Conservation (phyloP, 2,888 invertebrate species). For the Malachius bipustulatus region DNA sequence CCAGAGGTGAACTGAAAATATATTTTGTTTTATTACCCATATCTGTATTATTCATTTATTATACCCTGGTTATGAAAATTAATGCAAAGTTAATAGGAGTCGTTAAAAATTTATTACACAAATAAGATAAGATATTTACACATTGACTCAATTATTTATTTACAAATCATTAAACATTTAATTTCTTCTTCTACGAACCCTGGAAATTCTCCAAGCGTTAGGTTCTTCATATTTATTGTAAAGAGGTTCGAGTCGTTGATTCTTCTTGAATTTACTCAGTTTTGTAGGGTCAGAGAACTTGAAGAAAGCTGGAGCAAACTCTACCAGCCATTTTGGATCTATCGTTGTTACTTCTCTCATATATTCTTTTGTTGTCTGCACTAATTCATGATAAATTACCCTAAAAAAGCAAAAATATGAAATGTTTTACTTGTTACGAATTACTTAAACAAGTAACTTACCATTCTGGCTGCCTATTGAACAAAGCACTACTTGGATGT, state of each 20-base stretch:
- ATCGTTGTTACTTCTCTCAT: conserved; percentile 97
- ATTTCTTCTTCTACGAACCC: conserved; percentile 78
- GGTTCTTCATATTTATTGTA: conserved; percentile 99
- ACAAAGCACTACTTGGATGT: conserved; percentile 94
- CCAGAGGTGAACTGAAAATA: too few relatives aligned
- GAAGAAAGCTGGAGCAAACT: conserved; percentile 98
- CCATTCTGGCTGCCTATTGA: conserved; percentile 99
- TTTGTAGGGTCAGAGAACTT: conserved; percentile 98
- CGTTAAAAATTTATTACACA: conserved; percentile 1
- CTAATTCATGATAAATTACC: conserved; percentile 97
- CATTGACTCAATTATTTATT: conserved; percentile 7
- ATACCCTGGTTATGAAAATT: too few relatives aligned
- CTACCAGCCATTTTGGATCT: conserved; percentile 97
- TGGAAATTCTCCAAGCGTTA: conserved; percentile 97
- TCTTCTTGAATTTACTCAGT: conserved; percentile 96
- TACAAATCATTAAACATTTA: conserved; percentile 37
- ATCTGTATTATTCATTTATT: too few relatives aligned
- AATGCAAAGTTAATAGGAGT: too few relatives aligned
- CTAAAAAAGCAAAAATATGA: conserved; percentile 36
- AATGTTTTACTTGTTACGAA: too few relatives aligned
- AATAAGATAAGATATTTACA: conserved; percentile 5
- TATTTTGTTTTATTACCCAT: too few relatives aligned
- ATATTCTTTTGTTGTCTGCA: conserved; percentile 97
- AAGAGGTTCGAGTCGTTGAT: conserved; percentile 92
- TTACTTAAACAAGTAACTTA: too few relatives aligned